Conservation (phyloP, 2,797 vertebrate genomes). For the Avahi laniger region DNA sequence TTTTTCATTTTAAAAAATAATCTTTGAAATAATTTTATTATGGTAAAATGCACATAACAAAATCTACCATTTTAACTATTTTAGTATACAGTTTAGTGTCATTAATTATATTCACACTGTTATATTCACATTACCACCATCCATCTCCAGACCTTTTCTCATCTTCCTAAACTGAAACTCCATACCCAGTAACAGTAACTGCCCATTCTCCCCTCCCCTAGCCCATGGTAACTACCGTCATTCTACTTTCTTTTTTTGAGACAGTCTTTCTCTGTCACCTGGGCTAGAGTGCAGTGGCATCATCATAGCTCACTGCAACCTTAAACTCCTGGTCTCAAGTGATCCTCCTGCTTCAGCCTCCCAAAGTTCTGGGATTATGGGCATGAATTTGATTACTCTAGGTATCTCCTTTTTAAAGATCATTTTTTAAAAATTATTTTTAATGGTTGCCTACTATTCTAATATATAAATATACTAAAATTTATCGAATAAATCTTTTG, state of each 20-base stretch:
- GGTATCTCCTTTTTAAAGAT: background rate
- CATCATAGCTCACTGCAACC: background rate
- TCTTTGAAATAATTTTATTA: constrained; percentile 8
- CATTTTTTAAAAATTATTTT: background rate
- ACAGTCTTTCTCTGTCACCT: background rate
- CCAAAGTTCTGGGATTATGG: background rate
- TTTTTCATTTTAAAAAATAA: constrained; percentile 3
- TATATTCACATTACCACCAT: background rate
- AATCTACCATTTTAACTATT: background rate
- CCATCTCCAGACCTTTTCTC: background rate
- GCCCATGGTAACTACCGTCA: background rate
- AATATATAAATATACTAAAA: background rate
- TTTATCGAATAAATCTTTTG: background rate
- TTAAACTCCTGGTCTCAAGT: background rate
- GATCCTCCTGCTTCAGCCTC: background rate
- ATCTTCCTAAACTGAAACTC: background rate
- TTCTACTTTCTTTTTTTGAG: background rate
- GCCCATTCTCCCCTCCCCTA: background rate
- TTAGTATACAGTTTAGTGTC: background rate
- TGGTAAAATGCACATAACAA: background rate
- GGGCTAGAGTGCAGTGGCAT: background rate
- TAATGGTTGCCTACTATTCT: background rate
- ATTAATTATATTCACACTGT: background rate
- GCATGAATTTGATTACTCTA: background rate
- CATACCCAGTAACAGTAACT: accelerated